Evolutionary conservation across 2,113 vertebrate species (phyloP).

Genomic region (Conger conger): DNA sequence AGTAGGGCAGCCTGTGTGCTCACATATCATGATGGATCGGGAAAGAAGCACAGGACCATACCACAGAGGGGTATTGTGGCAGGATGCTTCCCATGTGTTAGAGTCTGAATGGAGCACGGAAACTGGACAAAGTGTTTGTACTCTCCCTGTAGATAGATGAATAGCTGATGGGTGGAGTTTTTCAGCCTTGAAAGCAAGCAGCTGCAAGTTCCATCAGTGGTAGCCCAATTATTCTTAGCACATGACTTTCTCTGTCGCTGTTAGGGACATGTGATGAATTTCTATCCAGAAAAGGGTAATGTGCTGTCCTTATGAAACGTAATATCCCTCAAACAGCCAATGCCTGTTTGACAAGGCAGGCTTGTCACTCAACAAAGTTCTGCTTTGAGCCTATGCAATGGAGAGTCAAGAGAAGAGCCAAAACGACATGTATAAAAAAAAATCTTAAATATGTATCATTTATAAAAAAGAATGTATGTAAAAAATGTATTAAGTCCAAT

Average conservation of each 20-base stretch:
- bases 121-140: neutral
- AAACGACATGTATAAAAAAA: no score
- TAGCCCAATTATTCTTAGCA: slow-evolving; percentile 66
- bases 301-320: slow-evolving; percentile 69
- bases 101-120: neutral
- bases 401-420: no score
- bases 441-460: no score
- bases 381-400: no score
- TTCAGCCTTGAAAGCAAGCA: slow-evolving; percentile 47
- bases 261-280: slow-evolving; percentile 63
- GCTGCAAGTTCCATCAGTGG: slow-evolving; percentile 41
- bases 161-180: slow-evolving; percentile 25
- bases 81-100: neutral
- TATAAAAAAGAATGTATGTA: no score
- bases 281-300: slow-evolving; percentile 66
- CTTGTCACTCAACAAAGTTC: slow-evolving; percentile 40
- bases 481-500: no score
- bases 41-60: neutral
- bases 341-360: slow-evolving; percentile 51
- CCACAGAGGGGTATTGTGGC: neutral
- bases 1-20: neutral
- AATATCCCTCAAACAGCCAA: slow-evolving; percentile 56
- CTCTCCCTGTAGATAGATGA: slow-evolving; percentile 10
- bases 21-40: neutral
- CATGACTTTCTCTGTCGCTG: slow-evolving; percentile 52